These are phyloP conservation scores for Podilymbus podiceps DNA, from an alignment of 2,113 vertebrate species.

Conservation along the genomic window DNA sequence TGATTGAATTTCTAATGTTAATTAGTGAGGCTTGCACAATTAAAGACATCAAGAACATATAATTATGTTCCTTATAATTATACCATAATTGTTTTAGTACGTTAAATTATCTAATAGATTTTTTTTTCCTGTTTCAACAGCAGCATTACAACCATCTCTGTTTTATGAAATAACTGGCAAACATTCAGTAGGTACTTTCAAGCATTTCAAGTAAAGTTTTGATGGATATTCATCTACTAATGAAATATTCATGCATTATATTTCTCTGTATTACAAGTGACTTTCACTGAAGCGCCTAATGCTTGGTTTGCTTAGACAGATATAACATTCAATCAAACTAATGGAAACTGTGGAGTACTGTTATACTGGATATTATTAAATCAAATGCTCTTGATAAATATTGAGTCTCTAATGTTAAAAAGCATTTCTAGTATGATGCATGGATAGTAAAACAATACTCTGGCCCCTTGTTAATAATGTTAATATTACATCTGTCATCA, in stretches of 20 bases:
- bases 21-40: slow-evolving; percentile 66
- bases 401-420: slow-evolving; percentile 63
- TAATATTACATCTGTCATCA: slow-evolving; percentile 35
- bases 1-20: slow-evolving; percentile 67
- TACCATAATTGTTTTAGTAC: slow-evolving; percentile 69
- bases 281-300: slow-evolving; percentile 61
- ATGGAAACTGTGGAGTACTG: slow-evolving; percentile 60
- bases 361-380: slow-evolving; percentile 67
- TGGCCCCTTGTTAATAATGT: slow-evolving; percentile 36
- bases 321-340: slow-evolving; percentile 62
- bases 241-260: slow-evolving; percentile 69
- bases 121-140: slow-evolving; percentile 59
- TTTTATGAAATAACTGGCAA: slow-evolving; percentile 60
- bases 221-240: slow-evolving; percentile 67
- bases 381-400: slow-evolving; percentile 71
- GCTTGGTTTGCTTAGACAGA: slow-evolving; percentile 59
- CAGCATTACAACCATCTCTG: slow-evolving; percentile 44
- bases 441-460: slow-evolving; percentile 43
- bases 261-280: slow-evolving; percentile 60
- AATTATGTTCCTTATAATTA: slow-evolving; percentile 74
- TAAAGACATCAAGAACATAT: slow-evolving; percentile 68
- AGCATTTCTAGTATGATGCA: slow-evolving; percentile 32
- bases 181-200: slow-evolving; percentile 57
- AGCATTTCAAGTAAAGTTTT: slow-evolving; percentile 62
- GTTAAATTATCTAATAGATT: slow-evolving; percentile 67